Conservation (phyloP, 2,888 invertebrate genomes). For the Linhomoeus sp. region DNA sequence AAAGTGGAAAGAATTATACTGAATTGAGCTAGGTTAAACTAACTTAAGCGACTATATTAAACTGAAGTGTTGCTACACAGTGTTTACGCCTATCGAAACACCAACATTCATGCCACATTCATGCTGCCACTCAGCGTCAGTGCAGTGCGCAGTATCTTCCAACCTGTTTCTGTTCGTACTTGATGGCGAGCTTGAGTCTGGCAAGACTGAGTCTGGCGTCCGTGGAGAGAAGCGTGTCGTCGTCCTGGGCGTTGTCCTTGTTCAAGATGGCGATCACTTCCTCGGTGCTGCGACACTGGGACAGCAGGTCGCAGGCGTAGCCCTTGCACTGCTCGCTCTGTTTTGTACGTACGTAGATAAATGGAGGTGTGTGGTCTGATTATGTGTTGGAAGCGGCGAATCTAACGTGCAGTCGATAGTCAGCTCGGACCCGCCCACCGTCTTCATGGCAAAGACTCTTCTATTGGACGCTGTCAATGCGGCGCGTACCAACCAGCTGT, state of each 20-base stretch:
- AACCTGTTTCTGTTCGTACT: conserved; percentile 39
- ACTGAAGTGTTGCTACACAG: too few species aligned
- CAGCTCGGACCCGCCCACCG: background rate
- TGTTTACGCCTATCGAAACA: too few species aligned
- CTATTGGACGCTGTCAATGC: background rate
- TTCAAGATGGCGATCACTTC: conserved; percentile 38
- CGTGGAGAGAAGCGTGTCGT: conserved; percentile 24
- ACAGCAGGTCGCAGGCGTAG: conserved; percentile 37
- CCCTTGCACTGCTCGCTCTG: conserved; percentile 37
- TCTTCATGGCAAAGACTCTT: conserved; percentile 1
- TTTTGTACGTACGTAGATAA: too few species aligned
- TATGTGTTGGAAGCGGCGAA: too few species aligned
- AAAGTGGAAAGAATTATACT: too few species aligned
- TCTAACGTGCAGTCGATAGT: background rate
- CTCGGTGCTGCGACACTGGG: conserved; percentile 37
- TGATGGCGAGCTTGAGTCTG: conserved; percentile 37
- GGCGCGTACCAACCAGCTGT: conserved; percentile 5
- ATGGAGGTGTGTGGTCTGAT: too few species aligned
- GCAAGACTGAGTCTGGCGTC: conserved; percentile 28
- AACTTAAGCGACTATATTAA: too few species aligned
- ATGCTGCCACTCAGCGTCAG: too few species aligned
- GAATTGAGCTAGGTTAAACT: too few species aligned
- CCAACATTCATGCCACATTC: too few species aligned
- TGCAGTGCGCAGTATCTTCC: background rate
- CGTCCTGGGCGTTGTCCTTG: conserved; percentile 27